These are phyloP conservation scores for Amphilophus citrinellus DNA, from an alignment of 2,113 vertebrate species.

Conservation along the genomic window DNA sequence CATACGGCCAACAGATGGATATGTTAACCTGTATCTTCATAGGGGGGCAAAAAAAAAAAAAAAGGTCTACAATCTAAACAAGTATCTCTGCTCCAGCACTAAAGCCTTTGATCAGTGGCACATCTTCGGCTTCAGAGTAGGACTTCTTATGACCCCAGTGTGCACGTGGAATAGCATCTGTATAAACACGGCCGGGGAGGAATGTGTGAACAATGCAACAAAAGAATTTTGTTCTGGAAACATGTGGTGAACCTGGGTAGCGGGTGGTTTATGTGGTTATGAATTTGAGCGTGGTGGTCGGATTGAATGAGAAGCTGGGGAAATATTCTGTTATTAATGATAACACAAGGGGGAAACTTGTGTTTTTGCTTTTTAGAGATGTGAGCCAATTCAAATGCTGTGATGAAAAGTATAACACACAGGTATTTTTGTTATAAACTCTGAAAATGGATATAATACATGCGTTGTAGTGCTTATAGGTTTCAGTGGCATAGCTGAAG, in stretches of 20 bases:
- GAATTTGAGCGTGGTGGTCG: slow-evolving; percentile 65
- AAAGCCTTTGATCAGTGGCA: slow-evolving; percentile 95
- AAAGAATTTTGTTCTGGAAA: slow-evolving; percentile 80
- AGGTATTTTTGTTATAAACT: neutral
- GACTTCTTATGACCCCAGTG: slow-evolving; percentile 85
- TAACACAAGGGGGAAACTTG: slow-evolving; percentile 63
- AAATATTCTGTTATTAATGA: slow-evolving; percentile 74
- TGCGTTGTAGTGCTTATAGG: neutral
- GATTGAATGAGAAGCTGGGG: slow-evolving; percentile 70
- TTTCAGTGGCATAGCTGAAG: neutral
- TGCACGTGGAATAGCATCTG: slow-evolving; percentile 94
- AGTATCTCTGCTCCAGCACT: slow-evolving; percentile 86
- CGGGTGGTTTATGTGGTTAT: slow-evolving; percentile 72
- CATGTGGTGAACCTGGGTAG: slow-evolving; percentile 59
- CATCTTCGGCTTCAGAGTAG: slow-evolving; percentile 84
- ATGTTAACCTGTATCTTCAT: slow-evolving; percentile 85
- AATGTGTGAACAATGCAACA: slow-evolving; percentile 89
- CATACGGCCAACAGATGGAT: slow-evolving; percentile 96
- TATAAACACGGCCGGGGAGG: slow-evolving; percentile 91
- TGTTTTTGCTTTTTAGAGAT: slow-evolving; percentile 50
- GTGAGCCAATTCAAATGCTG: slow-evolving; percentile 29
- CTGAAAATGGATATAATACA: neutral
- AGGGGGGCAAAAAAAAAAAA: slow-evolving; percentile 51
- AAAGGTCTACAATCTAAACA: slow-evolving; percentile 84
- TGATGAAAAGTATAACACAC: slow-evolving; percentile 13